Conservation (phyloP, 92 coral and sea anemone genomes). For the Porites rus region DNA sequence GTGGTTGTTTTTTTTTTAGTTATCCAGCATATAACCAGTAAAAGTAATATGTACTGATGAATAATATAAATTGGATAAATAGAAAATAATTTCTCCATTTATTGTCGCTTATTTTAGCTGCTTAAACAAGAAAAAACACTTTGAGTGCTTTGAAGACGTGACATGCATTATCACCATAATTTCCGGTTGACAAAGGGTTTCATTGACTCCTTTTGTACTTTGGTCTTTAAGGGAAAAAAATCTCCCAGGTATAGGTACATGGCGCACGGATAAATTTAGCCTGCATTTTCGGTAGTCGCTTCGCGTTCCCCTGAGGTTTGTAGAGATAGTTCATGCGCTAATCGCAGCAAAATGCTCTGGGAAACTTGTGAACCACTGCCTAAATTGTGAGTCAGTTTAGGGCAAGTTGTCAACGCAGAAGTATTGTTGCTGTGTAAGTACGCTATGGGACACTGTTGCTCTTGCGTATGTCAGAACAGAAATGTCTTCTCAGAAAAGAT, state of each 20-base stretch:
- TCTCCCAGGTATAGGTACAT: neutral
- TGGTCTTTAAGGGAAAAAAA: slow-evolving; percentile 2
- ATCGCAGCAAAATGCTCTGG: neutral
- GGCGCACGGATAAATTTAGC: slow-evolving; percentile 9
- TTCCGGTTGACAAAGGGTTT: slow-evolving; percentile 2
- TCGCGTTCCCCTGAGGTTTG: slow-evolving; percentile 20
- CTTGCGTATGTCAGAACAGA: slow-evolving; percentile 23
- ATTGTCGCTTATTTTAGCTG: too few species aligned
- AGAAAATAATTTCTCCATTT: too few species aligned
- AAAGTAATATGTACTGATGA: too few species aligned
- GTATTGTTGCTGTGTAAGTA: neutral
- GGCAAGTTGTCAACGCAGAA: too few species aligned
- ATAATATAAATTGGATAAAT: too few species aligned
- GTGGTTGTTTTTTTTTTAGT: too few species aligned
- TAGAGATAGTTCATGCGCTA: neutral
- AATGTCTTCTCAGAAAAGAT: neutral
- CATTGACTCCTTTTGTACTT: slow-evolving; percentile 23
- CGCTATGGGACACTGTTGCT: slow-evolving; percentile 46
- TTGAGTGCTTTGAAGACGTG: neutral
- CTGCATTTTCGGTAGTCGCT: neutral
- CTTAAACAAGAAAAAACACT: neutral
- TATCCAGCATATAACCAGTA: too few species aligned
- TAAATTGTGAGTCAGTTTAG: neutral
- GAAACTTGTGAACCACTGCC: neutral
- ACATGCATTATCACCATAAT: neutral